phyloP scores from a whole-genome alignment of 2,113 vertebrate species.

The Agelaius phoeniceus region DNA sequence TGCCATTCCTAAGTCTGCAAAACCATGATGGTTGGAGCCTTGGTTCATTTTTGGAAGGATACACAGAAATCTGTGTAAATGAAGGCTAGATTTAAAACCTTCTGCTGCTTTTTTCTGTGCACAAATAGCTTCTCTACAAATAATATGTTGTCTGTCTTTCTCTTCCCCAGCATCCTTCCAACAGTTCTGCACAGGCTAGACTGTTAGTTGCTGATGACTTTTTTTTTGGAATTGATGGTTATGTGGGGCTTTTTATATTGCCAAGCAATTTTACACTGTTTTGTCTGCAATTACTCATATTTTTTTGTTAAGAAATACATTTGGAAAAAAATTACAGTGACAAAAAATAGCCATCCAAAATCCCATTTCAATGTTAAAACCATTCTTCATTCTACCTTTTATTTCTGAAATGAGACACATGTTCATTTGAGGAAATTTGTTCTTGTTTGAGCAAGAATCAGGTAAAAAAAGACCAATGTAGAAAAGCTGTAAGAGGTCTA shows the following conservation, averaged over 20 bases:
- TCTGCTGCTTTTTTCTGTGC: background rate
- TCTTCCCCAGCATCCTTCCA: background rate
- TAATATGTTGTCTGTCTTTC: background rate
- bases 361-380: background rate
- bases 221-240: conserved; percentile 11
- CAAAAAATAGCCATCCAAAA: background rate
- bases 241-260: background rate
- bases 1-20: background rate
- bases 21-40: background rate
- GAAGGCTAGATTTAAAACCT: background rate
- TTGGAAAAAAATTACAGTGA: background rate
- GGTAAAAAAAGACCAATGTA: background rate
- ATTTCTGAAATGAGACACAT: background rate
- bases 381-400: background rate
- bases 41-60: background rate
- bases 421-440: background rate
- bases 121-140: background rate
- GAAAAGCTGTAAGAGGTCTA: background rate
- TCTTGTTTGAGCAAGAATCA: background rate
- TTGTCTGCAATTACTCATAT: background rate
- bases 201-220: background rate
- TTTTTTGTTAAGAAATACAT: background rate
- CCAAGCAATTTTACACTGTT: background rate
- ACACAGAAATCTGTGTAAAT: background rate
- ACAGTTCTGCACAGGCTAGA: background rate